Evolutionary conservation across 53 echinoderm and acorn worm genomes (phyloP).

Genomic region (Antedon mediterranea): DNA sequence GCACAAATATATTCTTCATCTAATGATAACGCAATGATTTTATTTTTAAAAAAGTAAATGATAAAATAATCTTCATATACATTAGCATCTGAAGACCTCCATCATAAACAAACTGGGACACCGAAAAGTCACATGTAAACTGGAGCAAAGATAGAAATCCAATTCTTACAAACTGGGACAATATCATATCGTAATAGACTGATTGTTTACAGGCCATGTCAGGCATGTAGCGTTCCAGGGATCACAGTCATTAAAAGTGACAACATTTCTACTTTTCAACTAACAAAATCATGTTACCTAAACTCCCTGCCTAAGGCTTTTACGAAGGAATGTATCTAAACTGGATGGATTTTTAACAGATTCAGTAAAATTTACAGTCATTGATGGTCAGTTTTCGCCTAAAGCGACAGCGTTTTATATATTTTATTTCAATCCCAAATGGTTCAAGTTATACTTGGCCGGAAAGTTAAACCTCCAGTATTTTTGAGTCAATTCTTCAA

Average conservation of each 20-base stretch:
- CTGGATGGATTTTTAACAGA: neutral
- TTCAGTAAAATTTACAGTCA: neutral
- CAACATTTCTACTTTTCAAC: too few relatives aligned
- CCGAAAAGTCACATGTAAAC: neutral
- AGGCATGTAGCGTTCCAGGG: neutral
- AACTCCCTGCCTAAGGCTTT: neutral
- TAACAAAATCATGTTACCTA: too few relatives aligned
- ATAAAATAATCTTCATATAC: too few relatives aligned
- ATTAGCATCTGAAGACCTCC: too few relatives aligned
- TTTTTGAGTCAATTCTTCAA: too few relatives aligned
- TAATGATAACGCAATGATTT: too few relatives aligned
- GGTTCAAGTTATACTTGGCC: too few relatives aligned
- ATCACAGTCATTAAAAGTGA: neutral
- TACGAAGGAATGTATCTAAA: neutral
- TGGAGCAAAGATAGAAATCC: neutral
- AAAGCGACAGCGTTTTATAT: neutral
- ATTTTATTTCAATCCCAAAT: neutral
- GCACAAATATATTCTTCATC: too few relatives aligned
- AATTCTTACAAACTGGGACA: neutral
- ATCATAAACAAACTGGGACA: too few relatives aligned
- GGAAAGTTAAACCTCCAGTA: too few relatives aligned
- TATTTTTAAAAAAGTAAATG: too few relatives aligned
- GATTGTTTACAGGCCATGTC: neutral
- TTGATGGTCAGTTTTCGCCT: neutral
- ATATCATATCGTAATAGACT: neutral